phyloP scores from a whole-genome alignment of 2,113 vertebrate species.

The Cryptomyrus ogoouensis region DNA sequence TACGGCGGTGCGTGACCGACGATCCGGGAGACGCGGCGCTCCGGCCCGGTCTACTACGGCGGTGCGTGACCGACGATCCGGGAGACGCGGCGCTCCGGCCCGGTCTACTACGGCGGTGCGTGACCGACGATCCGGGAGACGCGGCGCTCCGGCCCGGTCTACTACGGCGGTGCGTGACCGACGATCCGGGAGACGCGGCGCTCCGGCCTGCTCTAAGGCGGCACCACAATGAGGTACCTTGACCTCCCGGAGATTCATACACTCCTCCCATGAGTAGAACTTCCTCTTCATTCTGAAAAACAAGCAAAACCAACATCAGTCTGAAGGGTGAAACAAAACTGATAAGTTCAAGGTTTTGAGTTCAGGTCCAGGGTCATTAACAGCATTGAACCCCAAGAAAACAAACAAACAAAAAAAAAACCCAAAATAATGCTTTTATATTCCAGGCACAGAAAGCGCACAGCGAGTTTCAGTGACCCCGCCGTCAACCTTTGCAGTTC shows the following conservation, averaged over 20 bases:
- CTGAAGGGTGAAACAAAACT: background rate
- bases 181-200: background rate
- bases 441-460: background rate
- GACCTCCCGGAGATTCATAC: conserved; percentile 93
- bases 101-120: too few relatives aligned
- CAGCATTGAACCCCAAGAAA: background rate
- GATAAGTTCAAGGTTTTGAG: background rate
- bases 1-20: too few relatives aligned
- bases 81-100: too few relatives aligned
- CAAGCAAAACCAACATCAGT: background rate
- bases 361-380: background rate
- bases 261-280: conserved; percentile 97
- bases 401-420: background rate
- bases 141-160: background rate
- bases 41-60: too few relatives aligned
- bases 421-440: background rate
- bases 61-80: too few relatives aligned
- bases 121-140: too few relatives aligned
- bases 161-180: background rate
- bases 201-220: fast-evolving
- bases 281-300: conserved; percentile 89
- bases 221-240: conserved; percentile 64
- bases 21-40: too few relatives aligned
- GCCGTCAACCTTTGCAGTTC: background rate
- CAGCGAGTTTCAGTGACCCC: background rate